Conservation (phyloP, 2,888 invertebrate genomes). For the Volucella inanis region DNA sequence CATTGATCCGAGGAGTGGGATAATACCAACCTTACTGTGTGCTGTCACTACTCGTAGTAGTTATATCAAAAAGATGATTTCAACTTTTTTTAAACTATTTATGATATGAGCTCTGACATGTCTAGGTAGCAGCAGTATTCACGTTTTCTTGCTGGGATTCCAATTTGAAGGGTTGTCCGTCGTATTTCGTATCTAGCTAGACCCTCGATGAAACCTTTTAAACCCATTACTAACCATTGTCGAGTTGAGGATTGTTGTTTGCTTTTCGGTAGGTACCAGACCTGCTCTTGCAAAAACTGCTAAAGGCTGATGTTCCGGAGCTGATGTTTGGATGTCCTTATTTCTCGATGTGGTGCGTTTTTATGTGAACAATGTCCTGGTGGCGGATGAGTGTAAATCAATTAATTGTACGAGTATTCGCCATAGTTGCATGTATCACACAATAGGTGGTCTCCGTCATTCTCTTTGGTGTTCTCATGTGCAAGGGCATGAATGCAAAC, state of each 20-base stretch:
- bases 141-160: conserved; percentile 38
- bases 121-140: conserved; percentile 28
- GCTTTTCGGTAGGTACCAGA: conserved; percentile 9
- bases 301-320: background rate
- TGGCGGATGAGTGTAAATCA: conserved; percentile 66
- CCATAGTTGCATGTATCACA: conserved; percentile 50
- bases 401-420: conserved; percentile 63
- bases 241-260: conserved; percentile 58
- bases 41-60: conserved; percentile 16
- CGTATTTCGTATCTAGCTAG: background rate
- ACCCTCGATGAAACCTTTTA: conserved; percentile 55
- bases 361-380: conserved; percentile 29
- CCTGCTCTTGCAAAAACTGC: conserved; percentile 21
- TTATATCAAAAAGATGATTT: background rate
- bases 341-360: background rate
- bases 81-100: conserved; percentile 31
- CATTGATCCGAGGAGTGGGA: conserved; percentile 25
- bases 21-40: background rate
- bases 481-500: conserved; percentile 55
- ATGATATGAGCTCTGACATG: conserved; percentile 35
- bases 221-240: conserved; percentile 65
- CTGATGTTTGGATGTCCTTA: conserved; percentile 48
- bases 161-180: conserved; percentile 38
- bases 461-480: conserved; percentile 21
- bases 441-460: background rate